Evolutionary conservation across 2,888 invertebrate genomes (phyloP).

Genomic region (Onthophagus sagittarius): DNA sequence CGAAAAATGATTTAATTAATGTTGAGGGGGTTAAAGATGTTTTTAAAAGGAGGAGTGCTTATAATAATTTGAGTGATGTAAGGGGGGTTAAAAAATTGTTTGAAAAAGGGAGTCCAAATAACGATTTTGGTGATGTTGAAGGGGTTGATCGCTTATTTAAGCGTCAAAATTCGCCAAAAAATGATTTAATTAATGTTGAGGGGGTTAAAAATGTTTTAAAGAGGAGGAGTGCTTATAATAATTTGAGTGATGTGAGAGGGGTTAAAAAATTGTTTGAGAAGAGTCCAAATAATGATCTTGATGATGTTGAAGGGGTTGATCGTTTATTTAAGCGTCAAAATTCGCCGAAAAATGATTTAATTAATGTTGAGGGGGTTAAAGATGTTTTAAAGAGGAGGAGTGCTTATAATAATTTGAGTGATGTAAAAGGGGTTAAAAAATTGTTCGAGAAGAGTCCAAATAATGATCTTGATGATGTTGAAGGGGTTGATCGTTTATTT

Average conservation of each 20-base stretch:
- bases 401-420: slow-evolving; percentile 44
- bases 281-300: slow-evolving; percentile 43
- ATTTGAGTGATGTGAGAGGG: slow-evolving; percentile 40
- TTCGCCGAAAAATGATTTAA: slow-evolving; percentile 46
- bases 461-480: slow-evolving; percentile 45
- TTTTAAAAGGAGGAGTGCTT: slow-evolving; percentile 38
- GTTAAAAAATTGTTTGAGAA: slow-evolving; percentile 19
- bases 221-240: slow-evolving; percentile 42
- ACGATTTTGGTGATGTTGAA: slow-evolving; percentile 41
- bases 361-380: slow-evolving; percentile 40
- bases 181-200: slow-evolving; percentile 32
- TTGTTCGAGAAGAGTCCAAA: slow-evolving; percentile 32
- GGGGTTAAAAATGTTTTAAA: slow-evolving; percentile 34
- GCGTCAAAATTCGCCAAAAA: slow-evolving; percentile 37
- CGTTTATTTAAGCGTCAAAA: slow-evolving; percentile 15
- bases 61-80: slow-evolving; percentile 45
- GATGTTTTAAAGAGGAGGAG: slow-evolving; percentile 34
- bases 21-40: slow-evolving; percentile 47
- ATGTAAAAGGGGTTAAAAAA: slow-evolving; percentile 34
- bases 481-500: slow-evolving; percentile 14
- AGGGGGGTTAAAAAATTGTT: slow-evolving; percentile 33
- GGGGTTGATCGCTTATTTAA: slow-evolving; percentile 42
- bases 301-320: slow-evolving; percentile 37
- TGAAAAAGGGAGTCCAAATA: slow-evolving; percentile 22
- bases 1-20: slow-evolving; percentile 47